Percentiles rank a stretch among this genome's conserved stretches.
phyloP scores from a whole-genome alignment of 2,888 invertebrate genomes.

The Esperia sulphurella region DNA sequence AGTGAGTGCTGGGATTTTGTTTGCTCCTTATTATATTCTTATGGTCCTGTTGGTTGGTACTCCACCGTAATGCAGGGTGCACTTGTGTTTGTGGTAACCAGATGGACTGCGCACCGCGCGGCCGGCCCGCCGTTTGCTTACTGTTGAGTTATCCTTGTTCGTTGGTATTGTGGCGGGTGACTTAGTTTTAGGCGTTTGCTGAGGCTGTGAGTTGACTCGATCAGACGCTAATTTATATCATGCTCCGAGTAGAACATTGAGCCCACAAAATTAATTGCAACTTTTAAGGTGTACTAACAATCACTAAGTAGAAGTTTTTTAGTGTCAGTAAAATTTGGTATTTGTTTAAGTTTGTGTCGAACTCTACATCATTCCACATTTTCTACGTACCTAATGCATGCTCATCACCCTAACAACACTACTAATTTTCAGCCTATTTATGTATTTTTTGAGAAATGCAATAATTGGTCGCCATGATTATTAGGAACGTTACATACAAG shows the following conservation, averaged over 20 bases:
- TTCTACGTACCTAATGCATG: constrained; percentile 47
- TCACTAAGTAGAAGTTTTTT: constrained; percentile 49
- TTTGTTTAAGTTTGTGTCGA: constrained; percentile 48
- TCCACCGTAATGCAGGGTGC: constrained; percentile 67
- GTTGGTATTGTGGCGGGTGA: constrained; percentile 69
- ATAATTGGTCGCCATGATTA: constrained; percentile 41
- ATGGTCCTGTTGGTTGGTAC: constrained; percentile 62
- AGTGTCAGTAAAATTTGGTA: constrained; percentile 29
- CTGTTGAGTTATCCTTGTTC: constrained; percentile 59
- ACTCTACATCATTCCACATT: constrained; percentile 30
- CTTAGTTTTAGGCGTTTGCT: constrained; percentile 62
- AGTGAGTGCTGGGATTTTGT: constrained; percentile 76
- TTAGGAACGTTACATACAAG: no score
- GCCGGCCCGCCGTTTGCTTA: constrained; percentile 53
- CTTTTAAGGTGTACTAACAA: constrained; percentile 45
- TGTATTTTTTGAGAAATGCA: constrained; percentile 8
- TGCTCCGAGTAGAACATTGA: constrained; percentile 74
- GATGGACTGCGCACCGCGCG: constrained; percentile 40
- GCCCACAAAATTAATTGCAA: constrained; percentile 51
- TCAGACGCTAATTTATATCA: constrained; percentile 57
- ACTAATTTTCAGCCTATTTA: constrained; percentile 35
- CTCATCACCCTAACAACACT: constrained; percentile 30
- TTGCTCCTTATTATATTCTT: constrained; percentile 67
- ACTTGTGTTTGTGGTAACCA: constrained; percentile 71
- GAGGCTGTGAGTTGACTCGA: constrained; percentile 55